Percentiles rank a stretch among this genome's conserved stretches.
Conservation (phyloP, 2,113 vertebrate species). For the Suricata suricatta region DNA sequence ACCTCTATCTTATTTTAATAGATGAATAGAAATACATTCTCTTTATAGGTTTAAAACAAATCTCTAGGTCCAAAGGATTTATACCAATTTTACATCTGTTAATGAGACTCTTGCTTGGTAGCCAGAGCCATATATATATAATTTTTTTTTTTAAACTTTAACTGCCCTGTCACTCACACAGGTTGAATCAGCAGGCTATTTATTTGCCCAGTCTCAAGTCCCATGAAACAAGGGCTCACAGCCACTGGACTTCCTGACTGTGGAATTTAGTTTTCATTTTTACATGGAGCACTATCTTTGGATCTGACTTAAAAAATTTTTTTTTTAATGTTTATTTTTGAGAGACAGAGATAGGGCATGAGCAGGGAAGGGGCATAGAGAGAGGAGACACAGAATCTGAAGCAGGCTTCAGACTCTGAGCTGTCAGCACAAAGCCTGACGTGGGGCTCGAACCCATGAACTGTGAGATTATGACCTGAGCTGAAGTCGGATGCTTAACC, state of each 20-base stretch:
- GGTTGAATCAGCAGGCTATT: conserved; percentile 56
- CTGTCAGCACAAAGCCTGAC: no score
- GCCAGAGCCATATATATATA: conserved; percentile 19
- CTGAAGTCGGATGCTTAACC: no score
- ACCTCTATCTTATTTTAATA: conserved; percentile 14
- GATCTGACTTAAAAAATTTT: neutral
- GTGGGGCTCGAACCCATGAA: no score
- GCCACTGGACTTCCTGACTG: conserved; percentile 49
- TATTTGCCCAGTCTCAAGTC: conserved; percentile 61
- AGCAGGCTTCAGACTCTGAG: no score
- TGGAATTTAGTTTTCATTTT: conserved; percentile 79
- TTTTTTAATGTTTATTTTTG: no score
- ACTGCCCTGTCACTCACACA: conserved; percentile 16
- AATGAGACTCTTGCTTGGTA: conserved; percentile 43
- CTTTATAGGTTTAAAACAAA: conserved; percentile 34
- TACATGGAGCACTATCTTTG: conserved; percentile 60
- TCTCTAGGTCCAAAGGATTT: neutral
- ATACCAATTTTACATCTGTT: conserved; percentile 52
- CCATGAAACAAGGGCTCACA: conserved; percentile 34
- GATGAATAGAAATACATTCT: neutral
- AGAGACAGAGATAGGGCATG: no score
- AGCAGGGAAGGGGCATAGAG: no score
- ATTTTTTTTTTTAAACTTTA: neutral
- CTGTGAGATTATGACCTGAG: no score
- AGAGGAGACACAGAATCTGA: no score